Evolutionary conservation across 2,797 vertebrate species (phyloP), one percentile per base, ranked within the genome.

Genomic region (Clarias fuscus): DNA sequence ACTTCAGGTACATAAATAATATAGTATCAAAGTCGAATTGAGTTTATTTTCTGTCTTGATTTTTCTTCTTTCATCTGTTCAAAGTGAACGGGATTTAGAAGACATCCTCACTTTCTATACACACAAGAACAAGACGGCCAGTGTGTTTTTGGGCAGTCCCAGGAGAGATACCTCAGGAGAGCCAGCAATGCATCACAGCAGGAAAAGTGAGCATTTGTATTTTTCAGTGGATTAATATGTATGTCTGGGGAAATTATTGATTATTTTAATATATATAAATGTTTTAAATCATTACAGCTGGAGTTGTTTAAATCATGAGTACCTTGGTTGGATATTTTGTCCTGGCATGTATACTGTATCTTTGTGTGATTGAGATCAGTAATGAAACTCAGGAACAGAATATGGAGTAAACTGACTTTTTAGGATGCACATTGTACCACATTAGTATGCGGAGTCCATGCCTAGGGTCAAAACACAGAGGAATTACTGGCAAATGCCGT

Each of bases 21-120:
- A n/a, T n/a, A 22, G 10, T 30, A 7, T 85, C 15, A 71, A 8
- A 10, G 43, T 37, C 18, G n/a, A 48, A 84, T 33, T 76, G 30
- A 64, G 48, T 14, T 73, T 68, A 22, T 13, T 82, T 82, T 70
- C 10, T 62, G 53, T 2, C 20, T 73, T n/a, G n/a, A 48, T 86
- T 83, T 24, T 15, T 81, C 72, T 87, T 76, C 85, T 84, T 11
- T 37, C 0, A 15, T 87, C 89, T 84, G 70, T 92, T 89, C 53
- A 90, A 91, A 99, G 98, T 94, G 98, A 99, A 95, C 95, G 91
- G 61, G 97, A 98, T 90, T 92, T 99, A 92, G 98, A 99, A 89
- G 97, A 99, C 90, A 95, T 99, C 64, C 93, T 99, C 90, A 99
- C 98, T 14, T 98, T 96, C 94, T 99, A 99, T 91, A 99, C 97